Conservation (phyloP, 2,797 vertebrate genomes). For the Scolopax rusticola region DNA sequence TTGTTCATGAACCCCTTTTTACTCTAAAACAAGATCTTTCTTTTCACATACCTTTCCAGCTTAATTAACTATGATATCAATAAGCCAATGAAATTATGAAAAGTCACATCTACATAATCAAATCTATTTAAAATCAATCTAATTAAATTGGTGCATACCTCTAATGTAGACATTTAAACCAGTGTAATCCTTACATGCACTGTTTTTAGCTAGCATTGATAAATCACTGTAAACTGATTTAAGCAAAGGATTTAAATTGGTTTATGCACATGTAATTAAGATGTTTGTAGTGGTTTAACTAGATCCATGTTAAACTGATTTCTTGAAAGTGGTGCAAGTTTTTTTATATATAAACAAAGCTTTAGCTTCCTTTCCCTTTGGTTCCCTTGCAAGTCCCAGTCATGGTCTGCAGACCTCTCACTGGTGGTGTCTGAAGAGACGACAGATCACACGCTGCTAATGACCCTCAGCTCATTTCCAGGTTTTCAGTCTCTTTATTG, state of each 20-base stretch:
- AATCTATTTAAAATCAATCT: conserved; percentile 36
- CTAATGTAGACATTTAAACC: conserved; percentile 7
- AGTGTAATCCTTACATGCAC: not conserved
- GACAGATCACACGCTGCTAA: not conserved
- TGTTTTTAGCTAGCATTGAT: conserved; percentile 11
- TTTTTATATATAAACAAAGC: not conserved
- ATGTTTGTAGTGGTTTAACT: conserved; percentile 21
- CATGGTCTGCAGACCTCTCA: not conserved
- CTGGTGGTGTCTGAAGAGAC: not conserved
- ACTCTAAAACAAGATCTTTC: not conserved
- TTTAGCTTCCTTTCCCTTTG: not conserved
- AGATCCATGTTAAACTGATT: not conserved
- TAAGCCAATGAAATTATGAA: not conserved
- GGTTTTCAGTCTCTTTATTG: not conserved
- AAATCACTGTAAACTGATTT: conserved; percentile 7
- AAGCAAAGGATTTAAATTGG: conserved; percentile 30
- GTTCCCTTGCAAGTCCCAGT: not conserved
- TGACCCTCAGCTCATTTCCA: not conserved
- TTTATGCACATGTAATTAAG: not conserved
- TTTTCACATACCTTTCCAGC: not conserved
- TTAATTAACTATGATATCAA: conserved; percentile 44
- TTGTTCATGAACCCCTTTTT: not conserved
- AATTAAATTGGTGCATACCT: not conserved
- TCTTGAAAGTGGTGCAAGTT: not conserved
- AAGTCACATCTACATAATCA: conserved; percentile 30